phyloP scores from a whole-genome alignment of 2,113 vertebrate genomes.

The Lutjanus erythropterus region DNA sequence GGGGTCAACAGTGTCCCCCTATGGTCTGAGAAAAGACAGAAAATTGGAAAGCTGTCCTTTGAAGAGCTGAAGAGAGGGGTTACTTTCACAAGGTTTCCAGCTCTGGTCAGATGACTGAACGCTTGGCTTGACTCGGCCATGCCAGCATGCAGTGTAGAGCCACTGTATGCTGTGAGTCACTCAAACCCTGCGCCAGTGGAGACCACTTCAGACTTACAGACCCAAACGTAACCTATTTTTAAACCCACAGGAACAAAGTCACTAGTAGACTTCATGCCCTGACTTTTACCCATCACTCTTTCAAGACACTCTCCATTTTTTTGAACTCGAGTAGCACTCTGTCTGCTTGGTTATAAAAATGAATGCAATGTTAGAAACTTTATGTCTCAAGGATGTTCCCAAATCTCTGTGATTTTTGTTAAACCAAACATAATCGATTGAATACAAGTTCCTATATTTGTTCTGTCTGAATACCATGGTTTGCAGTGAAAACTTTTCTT shows the following conservation, averaged over 20 bases:
- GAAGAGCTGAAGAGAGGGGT: too few relatives aligned
- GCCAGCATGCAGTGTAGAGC: neutral
- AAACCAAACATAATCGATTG: neutral
- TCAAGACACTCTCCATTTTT: neutral
- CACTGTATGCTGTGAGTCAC: neutral
- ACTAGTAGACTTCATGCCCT: neutral
- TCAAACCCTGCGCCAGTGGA: neutral
- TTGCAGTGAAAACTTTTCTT: neutral
- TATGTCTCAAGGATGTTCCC: neutral
- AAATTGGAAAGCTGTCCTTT: neutral
- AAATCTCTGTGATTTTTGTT: neutral
- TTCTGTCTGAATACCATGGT: too few relatives aligned
- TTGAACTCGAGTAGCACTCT: neutral
- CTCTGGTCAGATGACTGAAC: neutral
- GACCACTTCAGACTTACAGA: constrained; percentile 7
- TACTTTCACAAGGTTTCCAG: neutral
- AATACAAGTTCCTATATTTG: neutral
- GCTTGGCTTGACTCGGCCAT: neutral
- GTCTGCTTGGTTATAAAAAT: neutral
- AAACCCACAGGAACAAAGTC: neutral
- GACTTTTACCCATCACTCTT: constrained; percentile 1
- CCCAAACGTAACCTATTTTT: neutral
- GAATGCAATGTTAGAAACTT: neutral
- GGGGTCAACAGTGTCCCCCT: too few relatives aligned
- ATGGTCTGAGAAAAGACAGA: too few relatives aligned